Conservation (phyloP, 2,888 invertebrate genomes). For the Chouioia cunea region DNA sequence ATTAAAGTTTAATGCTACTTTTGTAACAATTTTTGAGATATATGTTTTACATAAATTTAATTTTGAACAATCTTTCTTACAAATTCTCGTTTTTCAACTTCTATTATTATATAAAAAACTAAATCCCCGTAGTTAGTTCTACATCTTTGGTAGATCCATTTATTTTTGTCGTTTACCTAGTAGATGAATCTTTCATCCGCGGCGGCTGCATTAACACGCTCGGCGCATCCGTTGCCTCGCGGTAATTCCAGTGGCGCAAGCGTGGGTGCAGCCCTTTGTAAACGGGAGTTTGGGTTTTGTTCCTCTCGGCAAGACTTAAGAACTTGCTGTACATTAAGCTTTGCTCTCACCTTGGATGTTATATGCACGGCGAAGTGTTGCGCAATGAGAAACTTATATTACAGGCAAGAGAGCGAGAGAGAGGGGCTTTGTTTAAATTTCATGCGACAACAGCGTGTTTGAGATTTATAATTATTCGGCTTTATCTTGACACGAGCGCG, state of each 20-base stretch:
- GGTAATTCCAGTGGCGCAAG: neutral
- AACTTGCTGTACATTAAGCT: conserved; percentile 29
- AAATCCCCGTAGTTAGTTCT: too few relatives aligned
- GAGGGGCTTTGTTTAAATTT: conserved; percentile 42
- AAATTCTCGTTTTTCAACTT: conserved; percentile 10
- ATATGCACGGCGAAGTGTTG: conserved; percentile 1
- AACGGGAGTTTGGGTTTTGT: conserved; percentile 41
- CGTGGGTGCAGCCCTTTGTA: conserved; percentile 20
- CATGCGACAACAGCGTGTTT: conserved; percentile 5
- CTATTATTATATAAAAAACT: conserved; percentile 10
- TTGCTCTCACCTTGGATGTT: neutral
- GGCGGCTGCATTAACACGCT: conserved; percentile 24
- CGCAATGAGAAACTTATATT: conserved; percentile 22
- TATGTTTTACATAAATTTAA: too few relatives aligned
- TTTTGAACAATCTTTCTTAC: too few relatives aligned
- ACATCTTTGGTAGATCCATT: conserved; percentile 10
- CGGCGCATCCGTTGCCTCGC: conserved; percentile 18
- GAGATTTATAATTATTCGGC: conserved; percentile 39
- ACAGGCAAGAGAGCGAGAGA: neutral
- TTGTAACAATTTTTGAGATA: too few relatives aligned
- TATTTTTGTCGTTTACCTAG: conserved; percentile 20
- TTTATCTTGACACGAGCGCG: conserved; percentile 8
- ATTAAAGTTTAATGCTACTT: too few relatives aligned
- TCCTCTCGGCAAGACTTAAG: conserved; percentile 23
- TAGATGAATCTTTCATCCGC: conserved; percentile 5